Percentiles rank a stretch among this genome's conserved stretches.
These are phyloP conservation scores for Tubulanus polymorphus DNA, from an alignment of 2,888 invertebrate genomes.

Conservation along the genomic window DNA sequence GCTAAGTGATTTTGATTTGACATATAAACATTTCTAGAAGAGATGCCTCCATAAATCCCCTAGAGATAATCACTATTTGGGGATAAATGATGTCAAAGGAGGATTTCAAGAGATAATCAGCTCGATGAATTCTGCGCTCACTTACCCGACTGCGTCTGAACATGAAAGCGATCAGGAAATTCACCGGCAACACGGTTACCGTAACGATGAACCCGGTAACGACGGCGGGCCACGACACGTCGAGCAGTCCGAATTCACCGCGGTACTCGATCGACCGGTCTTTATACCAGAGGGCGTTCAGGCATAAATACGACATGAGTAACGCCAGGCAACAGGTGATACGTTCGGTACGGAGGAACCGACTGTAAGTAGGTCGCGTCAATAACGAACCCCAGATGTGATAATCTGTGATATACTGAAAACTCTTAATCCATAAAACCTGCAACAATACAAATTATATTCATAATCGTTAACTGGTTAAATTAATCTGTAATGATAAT, in stretches of 20 bases:
- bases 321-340: constrained; percentile 43
- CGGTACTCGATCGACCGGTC: constrained; percentile 32
- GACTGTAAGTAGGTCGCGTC: constrained; percentile 44
- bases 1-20: no score
- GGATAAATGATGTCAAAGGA: no score
- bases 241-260: constrained; percentile 48
- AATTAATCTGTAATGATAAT: no score
- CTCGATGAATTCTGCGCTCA: no score
- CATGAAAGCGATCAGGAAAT: constrained; percentile 36
- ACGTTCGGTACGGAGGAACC: constrained; percentile 47
- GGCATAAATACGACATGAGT: constrained; percentile 44
- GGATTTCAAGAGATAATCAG: no score
- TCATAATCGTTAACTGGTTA: background rate
- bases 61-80: no score
- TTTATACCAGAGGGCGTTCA: constrained; percentile 43
- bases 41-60: no score
- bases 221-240: constrained; percentile 43
- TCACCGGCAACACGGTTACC: constrained; percentile 36
- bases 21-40: no score
- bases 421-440: constrained; percentile 46
- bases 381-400: constrained; percentile 48
- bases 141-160: constrained; percentile 47
- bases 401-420: constrained; percentile 47
- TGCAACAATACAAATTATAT: constrained; percentile 20
- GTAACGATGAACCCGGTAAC: constrained; percentile 40